These are phyloP conservation scores for Sericinus montela DNA, from an alignment of 2,888 invertebrate genomes.

Conservation along the genomic window DNA sequence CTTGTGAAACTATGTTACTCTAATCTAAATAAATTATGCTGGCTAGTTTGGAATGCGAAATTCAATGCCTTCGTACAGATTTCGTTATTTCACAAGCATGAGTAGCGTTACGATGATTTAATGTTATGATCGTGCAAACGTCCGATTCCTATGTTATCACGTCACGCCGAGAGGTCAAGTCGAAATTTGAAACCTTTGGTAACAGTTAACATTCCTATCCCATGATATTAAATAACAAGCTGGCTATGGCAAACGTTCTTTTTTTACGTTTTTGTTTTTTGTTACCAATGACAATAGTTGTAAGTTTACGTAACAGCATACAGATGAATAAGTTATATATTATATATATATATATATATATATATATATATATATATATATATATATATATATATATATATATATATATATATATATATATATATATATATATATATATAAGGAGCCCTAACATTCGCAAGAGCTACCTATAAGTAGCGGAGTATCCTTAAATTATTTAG, in stretches of 20 bases:
- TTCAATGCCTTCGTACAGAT: slow-evolving; percentile 4
- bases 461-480: too few species aligned
- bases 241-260: neutral
- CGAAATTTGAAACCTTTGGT: slow-evolving; percentile 19
- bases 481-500: too few species aligned
- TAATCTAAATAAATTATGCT: neutral
- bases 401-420: too few species aligned
- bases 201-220: slow-evolving; percentile 22
- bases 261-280: neutral
- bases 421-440: too few species aligned
- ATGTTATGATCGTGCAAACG: slow-evolving; percentile 4
- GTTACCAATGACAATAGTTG: too few species aligned
- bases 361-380: too few species aligned
- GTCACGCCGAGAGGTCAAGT: slow-evolving; percentile 21
- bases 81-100: slow-evolving; percentile 10
- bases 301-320: too few species aligned
- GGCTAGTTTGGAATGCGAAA: neutral
- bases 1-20: neutral
- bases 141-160: slow-evolving; percentile 15
- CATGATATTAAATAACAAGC: slow-evolving; percentile 13
- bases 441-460: too few species aligned
- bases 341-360: too few species aligned
- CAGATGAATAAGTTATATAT: too few species aligned
- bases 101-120: neutral
- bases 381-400: too few species aligned